These are phyloP conservation scores for Synanthedon formicaeformis DNA, from an alignment of 2,888 invertebrate species.

Conservation along the genomic window DNA sequence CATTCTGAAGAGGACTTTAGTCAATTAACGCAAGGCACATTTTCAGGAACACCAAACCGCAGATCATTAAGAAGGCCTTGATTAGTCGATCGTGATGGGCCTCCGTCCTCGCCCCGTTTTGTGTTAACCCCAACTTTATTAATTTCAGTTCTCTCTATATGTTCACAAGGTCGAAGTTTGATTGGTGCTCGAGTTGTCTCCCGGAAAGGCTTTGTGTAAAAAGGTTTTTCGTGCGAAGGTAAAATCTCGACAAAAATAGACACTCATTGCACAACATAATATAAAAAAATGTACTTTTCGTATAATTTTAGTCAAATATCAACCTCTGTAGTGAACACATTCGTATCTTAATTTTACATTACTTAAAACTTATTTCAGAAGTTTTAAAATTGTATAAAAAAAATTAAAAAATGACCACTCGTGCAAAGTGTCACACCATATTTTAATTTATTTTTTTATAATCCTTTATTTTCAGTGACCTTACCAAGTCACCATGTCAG, in stretches of 20 bases:
- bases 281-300: too few relatives aligned
- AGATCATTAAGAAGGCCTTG: constrained; percentile 32
- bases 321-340: too few relatives aligned
- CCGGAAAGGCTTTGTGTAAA: constrained; percentile 3
- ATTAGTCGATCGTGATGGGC: constrained; percentile 29
- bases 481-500: too few relatives aligned
- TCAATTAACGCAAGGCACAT: constrained; percentile 1
- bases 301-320: too few relatives aligned
- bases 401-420: too few relatives aligned
- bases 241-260: constrained; percentile 24
- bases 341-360: too few relatives aligned
- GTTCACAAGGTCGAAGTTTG: constrained; percentile 6
- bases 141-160: constrained; percentile 5
- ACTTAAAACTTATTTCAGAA: too few relatives aligned
- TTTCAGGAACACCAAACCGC: constrained; percentile 4
- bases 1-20: not conserved
- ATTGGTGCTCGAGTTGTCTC: constrained; percentile 2
- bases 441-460: too few relatives aligned
- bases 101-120: constrained; percentile 28
- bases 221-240: constrained; percentile 10
- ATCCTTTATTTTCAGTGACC: too few relatives aligned
- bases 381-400: too few relatives aligned
- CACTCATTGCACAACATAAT: too few relatives aligned
- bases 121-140: constrained; percentile 19
- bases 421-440: too few relatives aligned